Base-by-base conservation (phyloP, 2,113 vertebrate species). In the Raja brachyura region DNA sequence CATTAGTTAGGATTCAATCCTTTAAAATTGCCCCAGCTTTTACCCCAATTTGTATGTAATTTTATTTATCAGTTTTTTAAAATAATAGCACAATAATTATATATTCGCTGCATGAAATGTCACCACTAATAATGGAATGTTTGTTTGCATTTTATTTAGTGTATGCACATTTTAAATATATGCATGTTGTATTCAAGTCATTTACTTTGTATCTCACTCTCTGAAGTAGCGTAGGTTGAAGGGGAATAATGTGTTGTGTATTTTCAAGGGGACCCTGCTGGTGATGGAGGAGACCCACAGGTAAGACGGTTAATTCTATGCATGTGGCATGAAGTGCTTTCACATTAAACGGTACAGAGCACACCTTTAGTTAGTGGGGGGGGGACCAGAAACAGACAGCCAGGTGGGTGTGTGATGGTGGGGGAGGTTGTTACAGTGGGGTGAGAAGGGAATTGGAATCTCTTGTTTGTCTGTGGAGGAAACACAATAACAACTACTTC, bases 181-280 rank as follows among this genome's bases (percentile, higher is more conserved):
- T 28, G 22, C 28, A n/a, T 48, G 16, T 79, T 18, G 7, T 54
- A 92, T 92, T 13, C 54, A 73, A 73, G 90, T 85, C 22, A 25
- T 18, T 25, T 8, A 48, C 39, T 90, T 0, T 68, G 9, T 10
- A 28, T 63, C 3, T n/a, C 56, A 61, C 83, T 86, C 0, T 88
- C 63, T 54, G 48, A 48, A 48, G 73, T 73, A 48, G 25, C 20
- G 25, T 10, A 0, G 33, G 10, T 28, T 92, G 4, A 92, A 73
- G 22, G 22, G 9, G 73, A 74, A 54, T 92, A 73, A 48, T 8
- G 25, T 73, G 28, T 92, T 92, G 18, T 73, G 66, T 92, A 54
- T 92, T 70, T 92, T 92, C 18, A 92, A 92, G 90, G 90, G 31
- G 73, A 92, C 22, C 3, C 68, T 54, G 22, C 25, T 92, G 68